Conservation (phyloP, 2,888 invertebrate species). For the Xestia ashworthii region DNA sequence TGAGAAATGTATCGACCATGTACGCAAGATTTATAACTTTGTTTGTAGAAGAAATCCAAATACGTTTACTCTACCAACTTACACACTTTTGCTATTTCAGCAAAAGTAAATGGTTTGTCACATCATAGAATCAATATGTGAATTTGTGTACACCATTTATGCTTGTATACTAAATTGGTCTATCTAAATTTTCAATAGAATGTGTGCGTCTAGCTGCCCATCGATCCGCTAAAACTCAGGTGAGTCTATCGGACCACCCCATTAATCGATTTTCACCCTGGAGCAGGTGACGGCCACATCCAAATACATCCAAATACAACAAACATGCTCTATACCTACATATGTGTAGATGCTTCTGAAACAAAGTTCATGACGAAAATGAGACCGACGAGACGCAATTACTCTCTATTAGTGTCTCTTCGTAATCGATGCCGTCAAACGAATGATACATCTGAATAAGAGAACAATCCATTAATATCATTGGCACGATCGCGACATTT, state of each 20-base stretch:
- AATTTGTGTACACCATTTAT: background rate
- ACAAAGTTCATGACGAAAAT: conserved; percentile 4
- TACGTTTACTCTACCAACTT: background rate
- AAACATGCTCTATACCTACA: background rate
- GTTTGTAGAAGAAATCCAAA: conserved; percentile 49
- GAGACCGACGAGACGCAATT: background rate
- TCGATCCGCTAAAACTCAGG: background rate
- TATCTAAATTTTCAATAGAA: background rate
- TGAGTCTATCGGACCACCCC: background rate
- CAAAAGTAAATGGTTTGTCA: background rate
- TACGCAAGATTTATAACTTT: conserved; percentile 55
- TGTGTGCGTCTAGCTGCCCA: background rate
- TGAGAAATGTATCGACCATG: conserved; percentile 35
- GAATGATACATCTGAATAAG: conserved; percentile 14
- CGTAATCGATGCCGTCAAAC: conserved; percentile 27
- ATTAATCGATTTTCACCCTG: conserved; percentile 22
- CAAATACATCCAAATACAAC: background rate
- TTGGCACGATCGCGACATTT: conserved; percentile 46
- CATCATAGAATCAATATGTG: background rate
- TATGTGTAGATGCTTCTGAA: background rate
- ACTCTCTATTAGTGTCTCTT: conserved; percentile 12
- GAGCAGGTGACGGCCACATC: background rate
- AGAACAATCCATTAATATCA: conserved; percentile 29
- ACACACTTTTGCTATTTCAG: conserved; percentile 11
- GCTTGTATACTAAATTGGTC: background rate